These are phyloP conservation scores for Eulacestoma nigropectus DNA, from an alignment of 2,113 vertebrate genomes.

Conservation along the genomic window DNA sequence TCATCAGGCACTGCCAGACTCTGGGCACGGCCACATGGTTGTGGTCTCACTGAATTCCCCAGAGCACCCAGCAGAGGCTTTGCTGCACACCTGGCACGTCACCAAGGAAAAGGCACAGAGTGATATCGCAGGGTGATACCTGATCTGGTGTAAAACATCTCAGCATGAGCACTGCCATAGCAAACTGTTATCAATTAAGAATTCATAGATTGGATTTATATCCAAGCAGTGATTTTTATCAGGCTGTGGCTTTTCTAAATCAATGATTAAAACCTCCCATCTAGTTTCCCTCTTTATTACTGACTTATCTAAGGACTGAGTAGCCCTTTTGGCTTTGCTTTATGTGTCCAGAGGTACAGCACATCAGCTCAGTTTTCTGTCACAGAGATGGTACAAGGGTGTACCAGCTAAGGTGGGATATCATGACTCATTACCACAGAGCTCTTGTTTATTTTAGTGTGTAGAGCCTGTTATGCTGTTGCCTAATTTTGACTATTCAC, in stretches of 20 bases:
- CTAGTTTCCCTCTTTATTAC: neutral
- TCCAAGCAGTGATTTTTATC: neutral
- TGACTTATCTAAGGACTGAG: neutral
- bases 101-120: neutral
- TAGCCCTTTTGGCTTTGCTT: neutral
- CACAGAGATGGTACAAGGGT: rapidly evolving
- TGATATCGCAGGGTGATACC: neutral
- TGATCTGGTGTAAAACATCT: neutral
- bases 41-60: neutral
- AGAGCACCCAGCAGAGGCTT: neutral
- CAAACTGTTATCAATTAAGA: neutral
- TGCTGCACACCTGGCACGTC: neutral
- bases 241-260: neutral
- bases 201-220: neutral
- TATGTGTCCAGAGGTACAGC: neutral
- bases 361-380: neutral
- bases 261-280: neutral
- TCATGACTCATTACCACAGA: neutral
- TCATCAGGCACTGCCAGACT: neutral
- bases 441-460: neutral
- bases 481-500: neutral
- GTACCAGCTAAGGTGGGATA: neutral
- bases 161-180: neutral
- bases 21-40: rapidly evolving
- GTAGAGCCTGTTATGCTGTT: neutral